These are phyloP conservation scores for Chamaetylas fuelleborni DNA, from an alignment of 2,113 vertebrate species.

Conservation along the genomic window DNA sequence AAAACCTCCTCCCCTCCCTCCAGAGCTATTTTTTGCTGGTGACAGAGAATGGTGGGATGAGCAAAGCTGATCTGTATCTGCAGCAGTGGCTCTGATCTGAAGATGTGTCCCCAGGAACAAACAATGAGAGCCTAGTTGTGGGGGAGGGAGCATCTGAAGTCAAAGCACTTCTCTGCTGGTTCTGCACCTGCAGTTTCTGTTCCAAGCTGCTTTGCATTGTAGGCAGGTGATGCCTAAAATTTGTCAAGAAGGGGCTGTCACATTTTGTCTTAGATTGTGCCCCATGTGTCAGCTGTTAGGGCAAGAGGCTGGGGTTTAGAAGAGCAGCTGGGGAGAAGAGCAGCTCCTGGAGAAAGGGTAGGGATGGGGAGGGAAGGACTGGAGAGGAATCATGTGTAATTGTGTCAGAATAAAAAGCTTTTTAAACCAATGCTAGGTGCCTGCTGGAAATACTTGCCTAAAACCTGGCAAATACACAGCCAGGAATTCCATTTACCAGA, in stretches of 20 bases:
- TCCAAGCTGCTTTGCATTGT: not conserved
- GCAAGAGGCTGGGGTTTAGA: not conserved
- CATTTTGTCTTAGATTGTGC: not conserved
- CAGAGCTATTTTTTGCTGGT: slow-evolving; percentile 54
- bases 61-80: slow-evolving; percentile 53
- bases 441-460: not conserved
- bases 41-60: slow-evolving; percentile 38
- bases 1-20: slow-evolving; percentile 41
- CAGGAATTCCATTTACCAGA: not conserved
- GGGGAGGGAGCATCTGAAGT: not conserved
- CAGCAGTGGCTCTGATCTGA: not conserved
- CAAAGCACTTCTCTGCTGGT: not conserved
- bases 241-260: not conserved
- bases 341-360: not conserved
- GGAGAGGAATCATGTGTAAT: not conserved
- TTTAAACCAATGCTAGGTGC: not conserved
- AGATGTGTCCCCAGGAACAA: slow-evolving; percentile 16
- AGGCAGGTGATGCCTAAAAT: not conserved
- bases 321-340: not conserved
- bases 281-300: not conserved
- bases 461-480: not conserved
- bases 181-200: not conserved
- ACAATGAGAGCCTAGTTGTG: not conserved
- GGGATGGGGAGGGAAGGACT: not conserved
- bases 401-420: not conserved